These are phyloP conservation scores for Spicauda simplicius DNA, from an alignment of 2,888 invertebrate genomes.

Conservation along the genomic window DNA sequence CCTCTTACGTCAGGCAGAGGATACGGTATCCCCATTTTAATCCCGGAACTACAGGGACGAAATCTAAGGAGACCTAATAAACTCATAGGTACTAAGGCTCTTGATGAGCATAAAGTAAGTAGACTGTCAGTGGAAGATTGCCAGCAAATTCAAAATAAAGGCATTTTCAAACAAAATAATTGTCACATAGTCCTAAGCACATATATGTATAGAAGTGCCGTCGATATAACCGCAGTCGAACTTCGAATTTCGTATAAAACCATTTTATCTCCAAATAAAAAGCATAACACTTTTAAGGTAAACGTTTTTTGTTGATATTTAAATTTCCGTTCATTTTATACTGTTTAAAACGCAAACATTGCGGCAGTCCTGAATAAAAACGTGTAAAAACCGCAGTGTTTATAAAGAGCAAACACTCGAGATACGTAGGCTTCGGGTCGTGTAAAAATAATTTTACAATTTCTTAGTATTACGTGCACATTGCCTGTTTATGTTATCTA, in stretches of 20 bases:
- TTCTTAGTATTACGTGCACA: neutral
- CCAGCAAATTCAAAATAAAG: no score
- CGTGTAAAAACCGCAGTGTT: conserved; percentile 3
- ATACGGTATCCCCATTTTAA: no score
- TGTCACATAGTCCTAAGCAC: no score
- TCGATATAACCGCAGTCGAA: no score
- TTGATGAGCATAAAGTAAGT: no score
- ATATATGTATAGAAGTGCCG: neutral
- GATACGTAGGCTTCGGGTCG: neutral
- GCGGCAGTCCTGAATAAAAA: conserved; percentile 3
- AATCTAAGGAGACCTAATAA: no score
- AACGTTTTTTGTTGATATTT: conserved; percentile 4
- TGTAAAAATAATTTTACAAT: neutral
- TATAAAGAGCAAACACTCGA: neutral
- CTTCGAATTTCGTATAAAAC: neutral
- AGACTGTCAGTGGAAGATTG: no score
- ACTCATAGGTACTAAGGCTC: no score
- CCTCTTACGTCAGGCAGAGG: no score
- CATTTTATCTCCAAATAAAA: neutral
- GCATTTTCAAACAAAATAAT: no score
- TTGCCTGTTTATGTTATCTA: neutral
- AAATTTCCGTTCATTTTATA: conserved; percentile 5
- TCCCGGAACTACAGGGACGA: no score
- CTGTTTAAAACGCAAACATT: conserved; percentile 3
- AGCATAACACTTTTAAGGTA: conserved; percentile 1